These are phyloP conservation scores for Avahi laniger DNA, from an alignment of 2,797 vertebrate species.

Conservation along the genomic window DNA sequence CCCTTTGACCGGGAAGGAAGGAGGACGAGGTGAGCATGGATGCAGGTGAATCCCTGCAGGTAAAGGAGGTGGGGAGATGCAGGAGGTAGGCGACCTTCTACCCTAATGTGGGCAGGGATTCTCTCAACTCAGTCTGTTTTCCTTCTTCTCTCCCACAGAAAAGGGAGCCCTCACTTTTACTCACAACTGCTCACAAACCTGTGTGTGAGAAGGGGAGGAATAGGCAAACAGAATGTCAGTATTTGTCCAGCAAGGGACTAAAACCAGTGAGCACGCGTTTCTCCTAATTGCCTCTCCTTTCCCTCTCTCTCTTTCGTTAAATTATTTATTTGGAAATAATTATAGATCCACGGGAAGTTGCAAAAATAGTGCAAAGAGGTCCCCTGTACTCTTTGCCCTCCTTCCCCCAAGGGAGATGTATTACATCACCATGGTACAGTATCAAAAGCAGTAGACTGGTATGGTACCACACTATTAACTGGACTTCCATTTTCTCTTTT, in stretches of 20 bases:
- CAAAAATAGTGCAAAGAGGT: not conserved
- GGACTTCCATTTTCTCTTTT: not conserved
- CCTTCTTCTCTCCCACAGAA: not conserved
- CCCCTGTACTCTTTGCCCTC: not conserved
- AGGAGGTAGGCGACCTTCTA: not conserved
- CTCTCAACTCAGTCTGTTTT: not conserved
- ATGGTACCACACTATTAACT: not conserved
- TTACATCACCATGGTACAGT: not conserved
- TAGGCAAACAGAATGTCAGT: not conserved
- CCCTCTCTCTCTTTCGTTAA: not conserved
- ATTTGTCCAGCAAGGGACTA: not conserved
- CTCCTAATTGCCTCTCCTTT: not conserved
- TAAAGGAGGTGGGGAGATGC: not conserved
- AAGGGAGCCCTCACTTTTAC: not conserved
- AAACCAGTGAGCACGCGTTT: not conserved
- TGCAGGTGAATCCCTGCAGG: not conserved
- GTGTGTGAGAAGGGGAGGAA: not conserved
- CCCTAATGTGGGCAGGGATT: not conserved
- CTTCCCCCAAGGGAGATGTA: not conserved
- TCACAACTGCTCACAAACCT: not conserved
- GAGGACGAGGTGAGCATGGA: not conserved
- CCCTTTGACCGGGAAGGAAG: not conserved
- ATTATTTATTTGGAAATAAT: conserved; percentile 18
- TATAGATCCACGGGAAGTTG: not conserved
- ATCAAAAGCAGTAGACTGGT: not conserved